A percentile compares a stretch with the other conserved stretches of the same genome.
Evolutionary conservation across 2,113 vertebrate species (phyloP).

Genomic region (Dasyprocta punctata): DNA sequence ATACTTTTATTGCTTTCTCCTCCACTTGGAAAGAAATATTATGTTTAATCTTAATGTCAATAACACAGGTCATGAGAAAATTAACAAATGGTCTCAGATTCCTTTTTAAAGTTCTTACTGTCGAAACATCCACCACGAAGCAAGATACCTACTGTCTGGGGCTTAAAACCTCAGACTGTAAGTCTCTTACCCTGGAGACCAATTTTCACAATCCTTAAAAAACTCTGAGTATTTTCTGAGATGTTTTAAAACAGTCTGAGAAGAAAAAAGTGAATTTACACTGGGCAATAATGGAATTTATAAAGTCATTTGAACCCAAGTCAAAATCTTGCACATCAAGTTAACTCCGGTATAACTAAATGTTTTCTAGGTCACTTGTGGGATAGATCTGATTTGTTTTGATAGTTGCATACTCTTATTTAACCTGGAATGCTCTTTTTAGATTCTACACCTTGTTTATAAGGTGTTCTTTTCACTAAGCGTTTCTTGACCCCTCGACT

Average conservation of each 20-base stretch:
- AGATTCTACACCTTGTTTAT: background rate
- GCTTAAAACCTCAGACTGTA: background rate
- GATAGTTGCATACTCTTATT: background rate
- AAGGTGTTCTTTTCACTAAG: too few relatives aligned
- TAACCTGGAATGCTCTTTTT: background rate
- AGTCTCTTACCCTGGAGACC: background rate
- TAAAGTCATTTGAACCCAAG: background rate
- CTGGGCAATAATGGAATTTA: background rate
- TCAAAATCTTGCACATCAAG: background rate
- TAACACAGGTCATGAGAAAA: conserved; percentile 70
- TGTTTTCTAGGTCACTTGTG: background rate
- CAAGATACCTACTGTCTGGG: background rate
- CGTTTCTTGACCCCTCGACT: background rate
- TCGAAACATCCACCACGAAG: background rate
- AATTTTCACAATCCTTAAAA: background rate
- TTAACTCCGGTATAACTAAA: background rate
- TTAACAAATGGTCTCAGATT: conserved; percentile 53
- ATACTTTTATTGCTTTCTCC: background rate
- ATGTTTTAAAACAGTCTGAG: background rate
- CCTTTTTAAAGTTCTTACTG: background rate
- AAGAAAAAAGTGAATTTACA: background rate
- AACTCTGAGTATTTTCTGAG: conserved; percentile 11
- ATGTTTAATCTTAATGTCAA: conserved; percentile 62
- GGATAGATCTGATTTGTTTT: background rate
- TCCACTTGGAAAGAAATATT: conserved; percentile 29